Percentiles rank a stretch among this genome's conserved stretches.
These are phyloP conservation scores for Masticophis lateralis DNA, from an alignment of 2,797 vertebrate species.

Conservation along the genomic window DNA sequence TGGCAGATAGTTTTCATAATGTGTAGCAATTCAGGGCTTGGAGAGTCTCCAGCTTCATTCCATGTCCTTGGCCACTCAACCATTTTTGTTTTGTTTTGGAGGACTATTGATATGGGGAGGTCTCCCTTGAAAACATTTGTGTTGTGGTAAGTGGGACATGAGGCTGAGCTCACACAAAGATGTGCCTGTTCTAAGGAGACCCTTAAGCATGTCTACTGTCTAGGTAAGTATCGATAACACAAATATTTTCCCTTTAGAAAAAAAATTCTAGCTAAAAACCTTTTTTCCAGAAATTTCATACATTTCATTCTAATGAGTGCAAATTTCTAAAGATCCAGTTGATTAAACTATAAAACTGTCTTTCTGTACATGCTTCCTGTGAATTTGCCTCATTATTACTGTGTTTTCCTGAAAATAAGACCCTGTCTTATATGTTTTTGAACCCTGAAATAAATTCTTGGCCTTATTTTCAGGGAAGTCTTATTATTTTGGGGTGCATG, in stretches of 20 bases:
- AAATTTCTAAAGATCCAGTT: not conserved
- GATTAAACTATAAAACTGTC: not conserved
- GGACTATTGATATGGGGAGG: not conserved
- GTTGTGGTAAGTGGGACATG: not conserved
- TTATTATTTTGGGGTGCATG: too few relatives aligned
- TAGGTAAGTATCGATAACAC: not conserved
- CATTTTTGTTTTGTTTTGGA: not conserved
- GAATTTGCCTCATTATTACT: not conserved
- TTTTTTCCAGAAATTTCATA: not conserved
- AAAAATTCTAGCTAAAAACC: not conserved
- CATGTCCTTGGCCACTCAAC: not conserved
- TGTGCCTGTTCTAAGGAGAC: not conserved
- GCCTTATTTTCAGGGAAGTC: too few relatives aligned
- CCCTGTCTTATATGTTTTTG: too few relatives aligned
- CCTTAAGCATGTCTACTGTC: not conserved
- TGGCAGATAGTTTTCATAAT: not conserved
- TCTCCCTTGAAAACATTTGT: not conserved
- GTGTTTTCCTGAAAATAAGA: too few relatives aligned
- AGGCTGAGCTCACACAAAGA: not conserved
- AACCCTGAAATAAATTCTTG: too few relatives aligned
- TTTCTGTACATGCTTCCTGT: not conserved
- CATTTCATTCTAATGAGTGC: not conserved
- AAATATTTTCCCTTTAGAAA: not conserved
- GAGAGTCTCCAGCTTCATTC: not conserved
- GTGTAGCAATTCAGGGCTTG: not conserved